These are phyloP conservation scores for Ptilonorhynchus violaceus DNA, from an alignment of 2,113 vertebrate genomes.

Conservation along the genomic window DNA sequence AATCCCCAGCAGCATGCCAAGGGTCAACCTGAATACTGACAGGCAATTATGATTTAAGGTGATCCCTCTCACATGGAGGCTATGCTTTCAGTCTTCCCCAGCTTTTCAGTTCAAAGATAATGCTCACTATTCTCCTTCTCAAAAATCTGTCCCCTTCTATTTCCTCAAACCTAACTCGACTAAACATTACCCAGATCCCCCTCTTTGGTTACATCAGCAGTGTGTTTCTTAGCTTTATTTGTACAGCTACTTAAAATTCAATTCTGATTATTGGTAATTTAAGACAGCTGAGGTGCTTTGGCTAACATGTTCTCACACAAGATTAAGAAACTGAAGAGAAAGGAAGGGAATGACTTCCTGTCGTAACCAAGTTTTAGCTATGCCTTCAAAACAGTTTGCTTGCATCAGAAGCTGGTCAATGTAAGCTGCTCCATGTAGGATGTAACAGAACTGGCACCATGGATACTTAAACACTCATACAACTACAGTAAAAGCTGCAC, in stretches of 20 bases:
- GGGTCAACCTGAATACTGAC: not conserved
- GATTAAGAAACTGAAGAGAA: not conserved
- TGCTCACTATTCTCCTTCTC: not conserved
- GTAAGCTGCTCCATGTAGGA: not conserved
- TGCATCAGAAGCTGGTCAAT: not conserved
- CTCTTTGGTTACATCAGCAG: not conserved
- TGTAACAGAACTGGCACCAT: too few species aligned
- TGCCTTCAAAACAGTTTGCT: too few species aligned
- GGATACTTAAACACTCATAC: too few species aligned
- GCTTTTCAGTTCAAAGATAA: not conserved
- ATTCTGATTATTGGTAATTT: not conserved
- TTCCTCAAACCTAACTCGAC: not conserved
- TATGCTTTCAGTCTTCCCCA: not conserved
- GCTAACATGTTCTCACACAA: fast-evolving
- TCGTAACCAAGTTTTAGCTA: not conserved
- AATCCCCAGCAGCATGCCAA: not conserved
- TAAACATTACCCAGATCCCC: not conserved
- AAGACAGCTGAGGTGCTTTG: not conserved
- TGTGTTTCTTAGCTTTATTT: not conserved
- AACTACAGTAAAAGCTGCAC: not conserved
- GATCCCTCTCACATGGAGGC: not conserved
- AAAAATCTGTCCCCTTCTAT: not conserved
- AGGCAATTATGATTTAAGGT: not conserved
- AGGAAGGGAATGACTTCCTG: fast-evolving
- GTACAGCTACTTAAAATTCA: not conserved